Evolutionary conservation across 2,113 vertebrate species (phyloP), one percentile per base, ranked within the genome.

Genomic region (Microcebus tavaratra): DNA sequence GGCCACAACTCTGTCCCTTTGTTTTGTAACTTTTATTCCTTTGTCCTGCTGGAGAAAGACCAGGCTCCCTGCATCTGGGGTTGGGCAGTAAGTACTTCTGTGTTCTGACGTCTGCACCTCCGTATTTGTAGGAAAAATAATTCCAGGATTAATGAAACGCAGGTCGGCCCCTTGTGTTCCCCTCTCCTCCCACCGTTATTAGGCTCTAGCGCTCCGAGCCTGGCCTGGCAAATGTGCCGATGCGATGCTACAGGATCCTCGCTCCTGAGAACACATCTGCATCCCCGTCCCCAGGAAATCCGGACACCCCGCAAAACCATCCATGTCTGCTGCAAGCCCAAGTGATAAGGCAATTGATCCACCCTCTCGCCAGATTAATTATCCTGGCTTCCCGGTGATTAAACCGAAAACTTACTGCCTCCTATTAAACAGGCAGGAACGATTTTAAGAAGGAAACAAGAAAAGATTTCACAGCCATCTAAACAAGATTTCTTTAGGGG

Each of bases 21-120:
- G 84, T 96, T 97, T 78, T 76, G 23, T 27, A 98, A 98, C 97
- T 98, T 98, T 96, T 79, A 78, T 80, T 96, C 87, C 94, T 94
- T 97, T 97, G 68, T 95, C 96, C 86, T 97, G 23, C 55, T 42
- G 29, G 17, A 90, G 86, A 55, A 67, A 45, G 72, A 45, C 9
- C 34, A 17, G 81, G 88, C 75, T 94, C 53, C 72, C 83, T 42
- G 63, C 20, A 76, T 67, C 75, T 70, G n/a, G 63, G 75, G 12
- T 55, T 93, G 59, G 17, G 48, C n/a, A 67, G 59, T 20, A 39
- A 42, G 80, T 94, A 96, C 89, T 96, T 97, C 39, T 88, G 78
- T 67, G 95, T 97, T 88, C 93, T 59, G 76, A 90, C 81, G 17
- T 5, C 17, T 75, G 63, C 45, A 68, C 91, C 80, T 96, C 48